Percentiles rank a stretch among this genome's conserved stretches.
Conservation (phyloP, 1,140 invertebrate genomes). For the Diorhabda sublineata region DNA sequence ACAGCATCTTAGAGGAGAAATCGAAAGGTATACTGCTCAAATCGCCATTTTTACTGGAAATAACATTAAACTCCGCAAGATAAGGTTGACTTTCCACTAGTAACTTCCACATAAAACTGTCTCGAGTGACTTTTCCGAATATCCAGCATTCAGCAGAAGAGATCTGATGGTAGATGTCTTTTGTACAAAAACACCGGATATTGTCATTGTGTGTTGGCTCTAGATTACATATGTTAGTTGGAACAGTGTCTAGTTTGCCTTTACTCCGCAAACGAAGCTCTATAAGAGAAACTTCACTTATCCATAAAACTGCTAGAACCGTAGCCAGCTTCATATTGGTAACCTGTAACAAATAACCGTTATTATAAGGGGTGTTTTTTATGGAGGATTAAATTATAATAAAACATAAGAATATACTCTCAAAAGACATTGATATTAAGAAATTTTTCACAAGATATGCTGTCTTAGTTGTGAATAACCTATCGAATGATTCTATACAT, state of each 20-base stretch:
- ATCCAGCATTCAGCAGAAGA: constrained; percentile 15
- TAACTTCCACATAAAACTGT: constrained; percentile 9
- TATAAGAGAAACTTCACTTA: constrained; percentile 5
- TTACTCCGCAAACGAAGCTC: constrained; percentile 12
- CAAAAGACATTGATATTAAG: too few relatives aligned
- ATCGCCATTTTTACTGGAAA: constrained; percentile 12
- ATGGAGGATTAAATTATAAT: too few relatives aligned
- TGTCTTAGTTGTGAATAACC: too few relatives aligned
- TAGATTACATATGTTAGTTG: constrained; percentile 9
- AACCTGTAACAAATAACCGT: not conserved
- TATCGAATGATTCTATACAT: too few relatives aligned
- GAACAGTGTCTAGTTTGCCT: not conserved
- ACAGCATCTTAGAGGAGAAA: not conserved
- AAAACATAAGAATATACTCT: too few relatives aligned
- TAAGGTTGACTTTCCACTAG: constrained; percentile 7
- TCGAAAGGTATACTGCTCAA: not conserved
- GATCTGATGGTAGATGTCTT: constrained; percentile 1
- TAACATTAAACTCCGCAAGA: constrained; percentile 10
- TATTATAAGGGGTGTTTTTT: too few relatives aligned
- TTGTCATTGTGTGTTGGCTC: constrained; percentile 7
- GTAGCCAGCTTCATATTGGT: constrained; percentile 5
- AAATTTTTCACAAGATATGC: too few relatives aligned
- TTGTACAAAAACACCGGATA: constrained; percentile 15
- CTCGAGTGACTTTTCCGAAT: constrained; percentile 8
- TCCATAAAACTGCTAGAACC: constrained; percentile 9